Percentiles rank a stretch among this genome's conserved stretches.
These are phyloP conservation scores for Limnephilus lunatus DNA, from an alignment of 2,888 invertebrate species.

Conservation along the genomic window DNA sequence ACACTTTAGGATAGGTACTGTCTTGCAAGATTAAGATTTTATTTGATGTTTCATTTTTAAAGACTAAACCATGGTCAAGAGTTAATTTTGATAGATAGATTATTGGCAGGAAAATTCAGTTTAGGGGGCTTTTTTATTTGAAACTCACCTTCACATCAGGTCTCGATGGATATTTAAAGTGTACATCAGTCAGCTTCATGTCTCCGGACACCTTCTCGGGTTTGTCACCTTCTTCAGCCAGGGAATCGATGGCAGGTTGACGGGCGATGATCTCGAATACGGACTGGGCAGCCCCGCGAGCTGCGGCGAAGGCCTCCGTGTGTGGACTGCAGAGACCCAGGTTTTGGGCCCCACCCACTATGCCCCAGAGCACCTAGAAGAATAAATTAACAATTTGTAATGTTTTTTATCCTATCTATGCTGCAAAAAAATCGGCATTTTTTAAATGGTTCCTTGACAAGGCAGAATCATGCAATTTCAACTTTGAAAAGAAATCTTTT, in stretches of 20 bases:
- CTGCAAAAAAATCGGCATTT: no score
- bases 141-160: constrained; percentile 81
- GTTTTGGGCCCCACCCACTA: constrained; percentile 86
- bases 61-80: background rate
- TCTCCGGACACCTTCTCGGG: constrained; percentile 79
- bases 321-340: constrained; percentile 86
- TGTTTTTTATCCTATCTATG: background rate
- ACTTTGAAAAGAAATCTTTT: no score
- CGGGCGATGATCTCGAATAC: constrained; percentile 85
- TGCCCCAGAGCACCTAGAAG: constrained; percentile 83
- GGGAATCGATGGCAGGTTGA: constrained; percentile 83
- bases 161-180: constrained; percentile 88
- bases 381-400: background rate
- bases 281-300: constrained; percentile 84
- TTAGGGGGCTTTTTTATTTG: background rate
- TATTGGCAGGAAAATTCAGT: no score
- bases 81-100: background rate
- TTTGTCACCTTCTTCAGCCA: constrained; percentile 77
- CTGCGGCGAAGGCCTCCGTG: constrained; percentile 84
- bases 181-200: constrained; percentile 82
- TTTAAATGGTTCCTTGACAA: no score
- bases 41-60: background rate
- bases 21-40: background rate
- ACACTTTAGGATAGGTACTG: background rate
- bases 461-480: no score